phyloP scores from a whole-genome alignment of 2,113 vertebrate species.

The Podarcis muralis region DNA sequence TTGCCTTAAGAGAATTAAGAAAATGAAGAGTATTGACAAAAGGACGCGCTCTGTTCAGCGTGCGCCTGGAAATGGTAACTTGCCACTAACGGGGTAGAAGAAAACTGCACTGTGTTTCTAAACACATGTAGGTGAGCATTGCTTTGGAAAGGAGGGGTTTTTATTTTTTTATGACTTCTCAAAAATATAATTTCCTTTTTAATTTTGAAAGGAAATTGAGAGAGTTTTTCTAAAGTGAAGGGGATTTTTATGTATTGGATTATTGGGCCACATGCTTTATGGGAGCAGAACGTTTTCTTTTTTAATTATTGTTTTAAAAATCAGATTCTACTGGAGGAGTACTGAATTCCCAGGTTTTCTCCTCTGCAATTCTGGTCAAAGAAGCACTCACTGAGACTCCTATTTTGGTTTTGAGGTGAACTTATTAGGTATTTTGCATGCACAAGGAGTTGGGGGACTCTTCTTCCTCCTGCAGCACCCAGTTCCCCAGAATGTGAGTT shows the following conservation, averaged over 20 bases:
- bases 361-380: not conserved
- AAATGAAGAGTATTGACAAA: not conserved
- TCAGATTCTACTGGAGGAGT: not conserved
- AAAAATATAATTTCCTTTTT: not conserved
- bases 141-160: not conserved
- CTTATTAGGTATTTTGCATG: not conserved
- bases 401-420: no score
- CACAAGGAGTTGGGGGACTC: not conserved
- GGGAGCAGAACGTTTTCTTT: not conserved
- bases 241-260: not conserved
- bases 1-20: constrained; percentile 13
- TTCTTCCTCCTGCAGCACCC: not conserved
- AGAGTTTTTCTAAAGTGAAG: not conserved
- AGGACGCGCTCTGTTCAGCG: not conserved
- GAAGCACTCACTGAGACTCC: not conserved
- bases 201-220: accelerated
- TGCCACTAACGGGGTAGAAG: not conserved
- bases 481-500: not conserved
- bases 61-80: not conserved
- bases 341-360: not conserved
- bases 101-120: not conserved
- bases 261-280: not conserved
- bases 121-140: not conserved
- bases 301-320: not conserved
- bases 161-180: accelerated